phyloP scores from a whole-genome alignment of 2,888 invertebrate species.

The Eupithecia pulchellata region DNA sequence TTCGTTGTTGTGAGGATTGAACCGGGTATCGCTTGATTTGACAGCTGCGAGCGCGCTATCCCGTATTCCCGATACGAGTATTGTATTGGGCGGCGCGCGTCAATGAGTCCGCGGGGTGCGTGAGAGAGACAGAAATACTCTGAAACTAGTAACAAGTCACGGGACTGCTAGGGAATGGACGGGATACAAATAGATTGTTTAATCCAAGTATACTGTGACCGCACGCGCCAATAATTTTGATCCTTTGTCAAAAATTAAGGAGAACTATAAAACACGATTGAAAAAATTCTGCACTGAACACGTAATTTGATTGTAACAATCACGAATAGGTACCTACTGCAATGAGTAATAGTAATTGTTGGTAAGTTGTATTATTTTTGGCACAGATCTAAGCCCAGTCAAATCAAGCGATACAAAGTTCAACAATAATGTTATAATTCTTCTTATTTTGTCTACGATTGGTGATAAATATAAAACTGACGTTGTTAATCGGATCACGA shows the following conservation, averaged over 20 bases:
- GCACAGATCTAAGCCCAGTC: constrained; percentile 43
- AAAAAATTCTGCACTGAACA: constrained; percentile 53
- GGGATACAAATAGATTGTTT: constrained; percentile 77
- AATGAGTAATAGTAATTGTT: constrained; percentile 32
- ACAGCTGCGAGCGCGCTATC: constrained; percentile 83
- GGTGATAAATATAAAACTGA: constrained; percentile 70
- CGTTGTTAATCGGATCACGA: constrained; percentile 85
- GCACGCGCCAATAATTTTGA: constrained; percentile 54
- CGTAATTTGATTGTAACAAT: constrained; percentile 52
- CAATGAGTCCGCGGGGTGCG: constrained; percentile 70
- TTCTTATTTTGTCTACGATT: constrained; percentile 50
- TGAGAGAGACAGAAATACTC: constrained; percentile 59
- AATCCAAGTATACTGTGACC: constrained; percentile 72
- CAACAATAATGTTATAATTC: constrained; percentile 38
- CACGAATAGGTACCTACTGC: constrained; percentile 42
- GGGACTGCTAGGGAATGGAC: constrained; percentile 69
- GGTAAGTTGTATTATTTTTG: constrained; percentile 1
- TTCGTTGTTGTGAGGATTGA: constrained; percentile 49
- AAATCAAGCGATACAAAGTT: constrained; percentile 67
- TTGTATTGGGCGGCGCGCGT: constrained; percentile 64
- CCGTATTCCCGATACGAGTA: constrained; percentile 82
- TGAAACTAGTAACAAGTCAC: constrained; percentile 70
- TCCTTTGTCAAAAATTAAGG: constrained; percentile 41
- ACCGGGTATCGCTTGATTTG: constrained; percentile 77
- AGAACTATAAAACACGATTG: constrained; percentile 31